These are phyloP conservation scores for Heterodera carotae DNA, from an alignment of 1,140 invertebrate genomes.

Conservation along the genomic window DNA sequence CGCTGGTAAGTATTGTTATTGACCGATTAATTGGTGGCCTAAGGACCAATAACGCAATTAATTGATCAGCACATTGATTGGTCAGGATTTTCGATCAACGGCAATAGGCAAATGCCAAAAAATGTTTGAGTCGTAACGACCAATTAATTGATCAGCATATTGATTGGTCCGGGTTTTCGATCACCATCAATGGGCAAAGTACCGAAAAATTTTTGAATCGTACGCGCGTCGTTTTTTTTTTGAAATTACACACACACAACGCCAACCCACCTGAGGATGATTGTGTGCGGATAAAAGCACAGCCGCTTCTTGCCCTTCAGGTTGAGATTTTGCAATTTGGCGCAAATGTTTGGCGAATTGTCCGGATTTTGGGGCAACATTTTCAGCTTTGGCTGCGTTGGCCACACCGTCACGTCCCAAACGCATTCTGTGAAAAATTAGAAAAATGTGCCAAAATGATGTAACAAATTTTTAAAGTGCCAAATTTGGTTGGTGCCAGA, in stretches of 20 bases:
- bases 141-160: too few relatives aligned
- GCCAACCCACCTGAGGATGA: conserved; percentile 22
- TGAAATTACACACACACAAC: neutral
- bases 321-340: conserved; percentile 24
- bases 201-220: neutral
- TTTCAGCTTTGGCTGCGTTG: conserved; percentile 38
- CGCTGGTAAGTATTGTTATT: too few relatives aligned
- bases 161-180: too few relatives aligned
- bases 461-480: neutral
- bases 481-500: too few relatives aligned
- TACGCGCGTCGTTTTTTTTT: too few relatives aligned
- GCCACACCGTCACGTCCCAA: conserved; percentile 34
- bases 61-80: too few relatives aligned
- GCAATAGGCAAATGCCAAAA: neutral
- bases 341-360: conserved; percentile 38
- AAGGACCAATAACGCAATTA: too few relatives aligned
- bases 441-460: neutral
- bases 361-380: conserved; percentile 22
- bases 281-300: conserved; percentile 47
- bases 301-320: conserved; percentile 22
- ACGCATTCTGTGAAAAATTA: conserved; percentile 28
- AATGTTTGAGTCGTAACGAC: too few relatives aligned
- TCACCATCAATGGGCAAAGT: too few relatives aligned
- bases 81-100: too few relatives aligned
- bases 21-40: too few relatives aligned